Conservation (phyloP, 1,140 invertebrate genomes). For the Brachionus calyciflorus region DNA sequence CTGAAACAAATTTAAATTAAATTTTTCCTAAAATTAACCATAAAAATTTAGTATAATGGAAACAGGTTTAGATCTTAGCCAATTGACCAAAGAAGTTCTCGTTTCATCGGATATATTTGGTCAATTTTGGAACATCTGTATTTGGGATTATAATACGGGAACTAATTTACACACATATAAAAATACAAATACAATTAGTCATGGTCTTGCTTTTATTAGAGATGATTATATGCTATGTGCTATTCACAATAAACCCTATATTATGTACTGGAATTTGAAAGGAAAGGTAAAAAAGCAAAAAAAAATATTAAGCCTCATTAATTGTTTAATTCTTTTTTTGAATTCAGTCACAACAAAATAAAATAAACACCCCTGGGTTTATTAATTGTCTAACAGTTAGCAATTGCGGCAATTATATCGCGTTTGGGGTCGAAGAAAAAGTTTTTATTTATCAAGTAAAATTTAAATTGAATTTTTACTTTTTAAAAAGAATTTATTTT, state of each 20-base stretch:
- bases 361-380: conserved; percentile 27
- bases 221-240: conserved; percentile 41
- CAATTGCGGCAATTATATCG: conserved; percentile 41
- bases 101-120: conserved; percentile 35
- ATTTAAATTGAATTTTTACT: neutral
- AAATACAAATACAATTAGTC: neutral
- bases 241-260: conserved; percentile 41
- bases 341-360: conserved; percentile 22
- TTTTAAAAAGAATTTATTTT: neutral
- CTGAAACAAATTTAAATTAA: too few species aligned
- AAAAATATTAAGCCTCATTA: neutral
- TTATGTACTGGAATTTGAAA: conserved; percentile 37
- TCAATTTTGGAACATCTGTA: conserved; percentile 45
- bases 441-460: conserved; percentile 40
- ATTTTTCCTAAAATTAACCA: neutral
- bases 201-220: conserved; percentile 34
- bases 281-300: conserved; percentile 22
- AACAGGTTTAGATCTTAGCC: conserved; percentile 25
- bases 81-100: conserved; percentile 35
- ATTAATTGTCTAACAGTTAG: conserved; percentile 25
- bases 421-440: conserved; percentile 38
- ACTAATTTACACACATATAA: conserved; percentile 33
- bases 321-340: neutral
- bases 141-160: conserved; percentile 43
- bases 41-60: conserved; percentile 45